Conservation (phyloP, 1,140 invertebrate species). For the Lysiphlebus fabarum region DNA sequence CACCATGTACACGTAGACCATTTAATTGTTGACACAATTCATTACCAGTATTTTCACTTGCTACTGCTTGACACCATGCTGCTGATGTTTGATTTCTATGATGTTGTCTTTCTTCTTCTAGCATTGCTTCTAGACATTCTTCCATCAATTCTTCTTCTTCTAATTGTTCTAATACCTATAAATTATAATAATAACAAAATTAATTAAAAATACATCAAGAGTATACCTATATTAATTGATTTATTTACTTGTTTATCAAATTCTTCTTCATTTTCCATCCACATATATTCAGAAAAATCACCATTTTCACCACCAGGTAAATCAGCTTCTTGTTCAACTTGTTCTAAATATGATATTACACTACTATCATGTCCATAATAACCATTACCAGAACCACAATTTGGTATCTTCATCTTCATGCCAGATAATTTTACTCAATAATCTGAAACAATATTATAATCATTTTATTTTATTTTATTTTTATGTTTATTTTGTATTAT, state of each 20-base stretch:
- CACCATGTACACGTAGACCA: conserved; percentile 51
- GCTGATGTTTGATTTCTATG: conserved; percentile 51
- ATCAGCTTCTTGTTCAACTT: conserved; percentile 54
- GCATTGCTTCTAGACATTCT: conserved; percentile 79
- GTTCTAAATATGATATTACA: conserved; percentile 51
- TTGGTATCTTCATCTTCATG: conserved; percentile 62
- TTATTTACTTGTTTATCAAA: conserved; percentile 76
- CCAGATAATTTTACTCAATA: conserved; percentile 34
- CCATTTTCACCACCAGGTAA: conserved; percentile 59
- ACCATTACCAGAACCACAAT: conserved; percentile 54
- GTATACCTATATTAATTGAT: conserved; percentile 4
- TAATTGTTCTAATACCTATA: conserved; percentile 76
- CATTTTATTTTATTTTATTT: conserved; percentile 10
- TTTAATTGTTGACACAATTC: conserved; percentile 52
- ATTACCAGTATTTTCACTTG: conserved; percentile 42
- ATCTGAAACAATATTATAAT: conserved; percentile 8
- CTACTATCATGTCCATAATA: conserved; percentile 57
- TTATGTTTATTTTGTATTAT: neutral
- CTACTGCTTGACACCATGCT: conserved; percentile 48
- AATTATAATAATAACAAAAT: conserved; percentile 14
- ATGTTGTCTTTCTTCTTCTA: conserved; percentile 64
- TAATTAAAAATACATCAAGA: conserved; percentile 18
- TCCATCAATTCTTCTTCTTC: conserved; percentile 86
- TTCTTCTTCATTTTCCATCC: conserved; percentile 89
- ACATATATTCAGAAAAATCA: conserved; percentile 84